Percentiles rank a stretch among this genome's conserved stretches.
phyloP scores from a whole-genome alignment of 1,140 invertebrate species.

The Bradynema listronoti region DNA sequence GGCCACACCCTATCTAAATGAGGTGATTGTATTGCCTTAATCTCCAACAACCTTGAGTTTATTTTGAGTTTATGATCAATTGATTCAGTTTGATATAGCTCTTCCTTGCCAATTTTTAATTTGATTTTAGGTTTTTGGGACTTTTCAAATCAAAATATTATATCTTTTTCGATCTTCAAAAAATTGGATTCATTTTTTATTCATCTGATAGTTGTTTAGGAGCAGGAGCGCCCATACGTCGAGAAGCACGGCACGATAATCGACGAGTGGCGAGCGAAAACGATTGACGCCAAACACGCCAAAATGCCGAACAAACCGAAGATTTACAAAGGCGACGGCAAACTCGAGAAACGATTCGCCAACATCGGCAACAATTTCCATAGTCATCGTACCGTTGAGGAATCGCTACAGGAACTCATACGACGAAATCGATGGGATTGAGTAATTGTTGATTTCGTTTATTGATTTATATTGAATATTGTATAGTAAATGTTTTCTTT shows the following conservation, averaged over 20 bases:
- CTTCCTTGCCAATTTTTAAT: no score
- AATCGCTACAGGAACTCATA: conserved; percentile 41
- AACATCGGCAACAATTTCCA: conserved; percentile 51
- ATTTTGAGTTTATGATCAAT: no score
- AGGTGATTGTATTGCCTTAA: conserved; percentile 33
- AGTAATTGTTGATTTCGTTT: not conserved
- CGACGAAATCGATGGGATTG: conserved; percentile 50
- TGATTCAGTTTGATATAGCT: no score
- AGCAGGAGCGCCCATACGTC: conserved; percentile 43
- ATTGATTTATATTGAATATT: no score
- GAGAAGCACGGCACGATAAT: conserved; percentile 31
- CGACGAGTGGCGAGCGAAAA: conserved; percentile 26
- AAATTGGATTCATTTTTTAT: no score
- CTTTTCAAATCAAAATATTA: no score
- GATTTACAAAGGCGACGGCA: conserved; percentile 21
- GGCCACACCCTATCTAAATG: conserved; percentile 48
- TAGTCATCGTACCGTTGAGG: conserved; percentile 50
- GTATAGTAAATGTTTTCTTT: no score
- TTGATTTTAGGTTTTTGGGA: no score
- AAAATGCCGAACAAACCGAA: conserved; percentile 51
- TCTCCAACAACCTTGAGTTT: no score
- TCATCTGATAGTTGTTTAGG: no score
- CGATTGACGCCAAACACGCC: conserved; percentile 22
- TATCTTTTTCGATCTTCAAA: no score
- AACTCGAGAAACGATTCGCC: conserved; percentile 26